These are phyloP conservation scores for Eira barbara DNA, from an alignment of 2,113 vertebrate species.

Conservation along the genomic window DNA sequence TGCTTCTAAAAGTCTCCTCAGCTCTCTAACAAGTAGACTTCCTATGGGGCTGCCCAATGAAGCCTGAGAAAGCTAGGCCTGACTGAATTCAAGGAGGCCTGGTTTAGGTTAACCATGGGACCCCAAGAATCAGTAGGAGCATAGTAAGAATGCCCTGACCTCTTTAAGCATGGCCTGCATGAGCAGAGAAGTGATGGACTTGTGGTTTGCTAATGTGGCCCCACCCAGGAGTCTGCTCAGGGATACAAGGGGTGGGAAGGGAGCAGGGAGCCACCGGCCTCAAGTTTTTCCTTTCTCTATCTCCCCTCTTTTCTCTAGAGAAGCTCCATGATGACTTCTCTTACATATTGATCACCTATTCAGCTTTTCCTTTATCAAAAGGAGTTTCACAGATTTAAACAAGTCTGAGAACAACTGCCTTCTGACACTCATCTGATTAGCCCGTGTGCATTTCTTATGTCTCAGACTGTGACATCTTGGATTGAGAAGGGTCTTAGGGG, in stretches of 20 bases:
- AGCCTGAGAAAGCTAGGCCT: neutral
- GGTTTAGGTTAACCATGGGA: neutral
- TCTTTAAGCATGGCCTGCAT: neutral
- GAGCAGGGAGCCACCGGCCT: neutral
- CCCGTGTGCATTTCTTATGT: neutral
- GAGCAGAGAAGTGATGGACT: neutral
- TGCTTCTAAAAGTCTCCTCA: neutral
- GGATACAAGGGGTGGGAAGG: neutral
- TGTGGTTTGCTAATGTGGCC: neutral
- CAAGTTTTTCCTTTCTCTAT: neutral
- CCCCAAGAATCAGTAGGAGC: neutral
- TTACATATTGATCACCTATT: neutral
- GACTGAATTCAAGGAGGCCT: neutral
- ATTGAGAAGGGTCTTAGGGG: neutral
- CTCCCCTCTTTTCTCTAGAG: neutral
- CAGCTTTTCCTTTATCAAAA: neutral
- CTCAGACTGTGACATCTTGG: neutral
- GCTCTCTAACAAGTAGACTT: neutral
- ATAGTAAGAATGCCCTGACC: neutral
- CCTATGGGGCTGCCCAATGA: neutral
- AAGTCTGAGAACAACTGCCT: neutral
- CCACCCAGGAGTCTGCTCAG: neutral
- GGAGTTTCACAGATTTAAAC: neutral
- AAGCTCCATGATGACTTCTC: fast-evolving
- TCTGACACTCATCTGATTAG: neutral